Evolutionary conservation across 2,113 vertebrate genomes (phyloP).

Genomic region (Syngnathus scovelli): DNA sequence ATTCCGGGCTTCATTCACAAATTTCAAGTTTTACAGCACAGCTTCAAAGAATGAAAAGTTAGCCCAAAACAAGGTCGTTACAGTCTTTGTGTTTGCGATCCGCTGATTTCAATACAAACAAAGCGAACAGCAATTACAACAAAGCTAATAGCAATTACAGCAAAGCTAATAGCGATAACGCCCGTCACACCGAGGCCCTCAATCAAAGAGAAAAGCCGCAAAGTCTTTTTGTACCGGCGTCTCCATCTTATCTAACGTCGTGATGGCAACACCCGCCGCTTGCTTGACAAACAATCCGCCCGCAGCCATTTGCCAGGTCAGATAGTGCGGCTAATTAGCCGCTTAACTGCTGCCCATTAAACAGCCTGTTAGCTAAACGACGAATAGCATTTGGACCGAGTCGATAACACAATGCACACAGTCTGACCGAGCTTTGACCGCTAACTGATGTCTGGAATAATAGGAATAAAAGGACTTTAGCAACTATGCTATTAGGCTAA

Average conservation of each 20-base stretch:
- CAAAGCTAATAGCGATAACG: conserved; percentile 3
- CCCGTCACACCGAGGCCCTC: no score
- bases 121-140: no score
- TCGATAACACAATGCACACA: not conserved
- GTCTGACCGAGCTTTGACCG: not conserved
- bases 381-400: not conserved
- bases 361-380: not conserved
- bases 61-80: not conserved
- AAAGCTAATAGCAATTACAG: not conserved
- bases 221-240: not conserved
- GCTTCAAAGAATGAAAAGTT: not conserved
- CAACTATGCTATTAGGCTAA: no score
- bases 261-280: not conserved
- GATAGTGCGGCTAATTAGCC: conserved; percentile 1
- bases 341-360: conserved; percentile 6
- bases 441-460: no score
- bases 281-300: conserved; percentile 3
- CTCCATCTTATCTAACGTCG: not conserved
- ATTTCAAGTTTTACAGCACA: not conserved
- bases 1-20: not conserved
- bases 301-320: not conserved
- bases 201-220: not conserved
- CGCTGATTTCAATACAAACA: not conserved
- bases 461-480: no score
- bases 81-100: not conserved